These are phyloP conservation scores for Ichneumoninae sp. DNA, from an alignment of 2,888 invertebrate species.

Conservation along the genomic window DNA sequence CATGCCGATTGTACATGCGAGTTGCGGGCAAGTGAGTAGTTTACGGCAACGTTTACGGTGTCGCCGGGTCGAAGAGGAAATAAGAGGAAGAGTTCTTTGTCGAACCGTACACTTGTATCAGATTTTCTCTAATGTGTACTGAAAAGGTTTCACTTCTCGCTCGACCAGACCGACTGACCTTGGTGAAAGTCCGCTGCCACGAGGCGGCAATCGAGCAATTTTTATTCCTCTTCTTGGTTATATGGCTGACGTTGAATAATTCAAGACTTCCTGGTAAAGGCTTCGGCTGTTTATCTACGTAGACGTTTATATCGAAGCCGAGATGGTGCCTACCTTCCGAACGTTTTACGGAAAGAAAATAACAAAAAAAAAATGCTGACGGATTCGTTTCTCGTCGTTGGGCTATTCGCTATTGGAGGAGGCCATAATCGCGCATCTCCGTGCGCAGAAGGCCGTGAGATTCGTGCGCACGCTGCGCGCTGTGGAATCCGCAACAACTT, in stretches of 20 bases:
- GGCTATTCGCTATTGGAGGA: conserved; percentile 46
- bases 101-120: neutral
- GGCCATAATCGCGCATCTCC: conserved; percentile 66
- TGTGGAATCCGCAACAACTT: conserved; percentile 32
- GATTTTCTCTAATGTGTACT: conserved; percentile 15
- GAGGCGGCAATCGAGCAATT: neutral
- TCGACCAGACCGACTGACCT: conserved; percentile 35
- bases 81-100: neutral
- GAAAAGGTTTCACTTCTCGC: neutral
- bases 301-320: conserved; percentile 9
- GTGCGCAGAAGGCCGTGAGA: conserved; percentile 68
- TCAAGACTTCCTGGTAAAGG: conserved; percentile 37
- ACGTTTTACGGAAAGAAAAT: neutral
- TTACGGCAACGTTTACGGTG: neutral
- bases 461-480: conserved; percentile 54
- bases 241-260: conserved; percentile 32
- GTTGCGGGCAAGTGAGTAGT: no score
- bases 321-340: neutral
- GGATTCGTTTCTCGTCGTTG: neutral
- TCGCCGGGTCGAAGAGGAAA: neutral
- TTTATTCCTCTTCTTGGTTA: conserved; percentile 1
- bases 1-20: no score
- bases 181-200: conserved; percentile 49
- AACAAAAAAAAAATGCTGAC: conserved; percentile 14
- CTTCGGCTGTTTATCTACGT: conserved; percentile 10